Base-by-base conservation (phyloP, 1,140 invertebrate species). In the Melanaphis sacchari region DNA sequence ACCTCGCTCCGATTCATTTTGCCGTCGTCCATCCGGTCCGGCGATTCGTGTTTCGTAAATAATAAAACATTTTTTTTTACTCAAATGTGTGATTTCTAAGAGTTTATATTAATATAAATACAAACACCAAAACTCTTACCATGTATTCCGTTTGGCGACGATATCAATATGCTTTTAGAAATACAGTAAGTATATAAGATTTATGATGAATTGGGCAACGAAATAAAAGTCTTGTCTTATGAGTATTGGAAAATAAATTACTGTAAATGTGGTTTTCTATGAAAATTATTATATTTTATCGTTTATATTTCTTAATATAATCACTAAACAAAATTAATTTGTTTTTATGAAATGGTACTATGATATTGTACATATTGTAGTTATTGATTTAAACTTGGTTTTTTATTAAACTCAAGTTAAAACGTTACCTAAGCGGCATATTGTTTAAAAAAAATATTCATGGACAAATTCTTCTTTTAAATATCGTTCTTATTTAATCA, bases 61-160 rank as follows among this genome's bases (percentile, higher is more conserved):
- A 6, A 43, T 85, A 15, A 31, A 43, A 31, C 82, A 84, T 43
- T 85, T 43, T 84, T 84, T 82, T 82, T 24, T 82, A 40, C 38
- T 1, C 40, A 85, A 85, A 84, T 84, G 82, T 84, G 24, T 84
- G 82, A 84, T 24, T 84, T 26, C 6, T 43, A 85, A 43, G 0
- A 43, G 26, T 41, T 84, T 84, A 38, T 38, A 24, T 38, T 41
- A 66, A 66, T 84, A 41, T 84, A 41, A 43, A 18, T 85, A 85
- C 41, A 41, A 85, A 43, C 22, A 38, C 7, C 2, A 41, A 88
- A 21, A 66, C 38, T 66, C 4, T 9, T 66, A 76, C 43, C 90
- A 91, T 91, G 90, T 82, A 91, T 82, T 76, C 90, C 9, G 38
- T 91, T 81, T 91, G 90, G 66, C 41, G 66, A 6, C 46, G 43